Conservation (phyloP, 2,888 invertebrate species). For the Tipula vernalis region DNA sequence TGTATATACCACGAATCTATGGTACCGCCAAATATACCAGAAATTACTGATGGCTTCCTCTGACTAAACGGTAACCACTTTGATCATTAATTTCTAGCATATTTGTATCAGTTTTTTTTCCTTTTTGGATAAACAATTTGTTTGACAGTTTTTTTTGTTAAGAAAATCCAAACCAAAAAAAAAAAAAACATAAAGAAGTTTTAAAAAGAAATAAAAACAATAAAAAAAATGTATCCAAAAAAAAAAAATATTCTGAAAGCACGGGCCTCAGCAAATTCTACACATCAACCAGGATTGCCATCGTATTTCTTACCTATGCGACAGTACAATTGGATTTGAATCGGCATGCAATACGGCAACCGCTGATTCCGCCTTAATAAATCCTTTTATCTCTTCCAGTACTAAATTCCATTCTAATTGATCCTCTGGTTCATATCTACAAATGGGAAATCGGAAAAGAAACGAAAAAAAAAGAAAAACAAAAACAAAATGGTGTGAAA, state of each 20-base stretch:
- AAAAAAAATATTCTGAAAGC: constrained; percentile 28
- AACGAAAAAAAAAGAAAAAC: constrained; percentile 8
- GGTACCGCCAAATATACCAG: background rate
- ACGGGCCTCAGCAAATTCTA: constrained; percentile 31
- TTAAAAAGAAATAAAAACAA: background rate
- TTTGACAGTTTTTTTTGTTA: background rate
- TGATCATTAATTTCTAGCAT: background rate
- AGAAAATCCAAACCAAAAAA: background rate
- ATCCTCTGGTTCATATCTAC: constrained; percentile 85
- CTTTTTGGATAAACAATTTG: background rate
- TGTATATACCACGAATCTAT: background rate
- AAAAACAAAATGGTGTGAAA: background rate
- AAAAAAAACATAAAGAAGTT: background rate
- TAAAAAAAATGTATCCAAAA: background rate
- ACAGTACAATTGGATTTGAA: constrained; percentile 70
- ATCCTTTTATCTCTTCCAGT: constrained; percentile 86
- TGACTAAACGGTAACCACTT: background rate
- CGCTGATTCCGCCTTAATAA: constrained; percentile 83
- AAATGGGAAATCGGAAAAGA: constrained; percentile 6
- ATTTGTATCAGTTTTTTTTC: background rate
- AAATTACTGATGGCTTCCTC: background rate
- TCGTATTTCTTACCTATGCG: constrained; percentile 53
- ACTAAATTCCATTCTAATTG: constrained; percentile 93
- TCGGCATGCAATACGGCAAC: constrained; percentile 82
- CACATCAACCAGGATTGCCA: constrained; percentile 12